Evolutionary conservation across 2,113 vertebrate species (phyloP).

Genomic region (Eulacestoma nigropectus): DNA sequence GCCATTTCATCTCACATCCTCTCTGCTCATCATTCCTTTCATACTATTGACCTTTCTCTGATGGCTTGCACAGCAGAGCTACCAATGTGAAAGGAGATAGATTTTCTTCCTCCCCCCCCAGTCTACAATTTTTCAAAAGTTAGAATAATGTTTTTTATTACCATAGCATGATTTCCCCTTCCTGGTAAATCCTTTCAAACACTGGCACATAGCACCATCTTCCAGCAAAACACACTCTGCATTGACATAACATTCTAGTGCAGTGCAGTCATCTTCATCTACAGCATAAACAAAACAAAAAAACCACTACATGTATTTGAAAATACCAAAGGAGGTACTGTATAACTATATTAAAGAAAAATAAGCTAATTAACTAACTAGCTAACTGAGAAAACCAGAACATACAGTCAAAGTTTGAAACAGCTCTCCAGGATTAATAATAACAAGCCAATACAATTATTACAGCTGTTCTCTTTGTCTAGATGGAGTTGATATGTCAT

Average conservation of each 20-base stretch:
- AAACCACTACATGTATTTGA: neutral
- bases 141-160: slow-evolving; percentile 59
- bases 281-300: neutral
- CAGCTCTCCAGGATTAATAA: neutral
- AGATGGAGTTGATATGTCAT: neutral
- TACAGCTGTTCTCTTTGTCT: neutral
- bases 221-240: slow-evolving; percentile 73
- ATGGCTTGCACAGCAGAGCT: neutral
- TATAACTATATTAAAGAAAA: neutral
- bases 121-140: neutral
- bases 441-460: neutral
- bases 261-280: slow-evolving; percentile 81
- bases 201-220: slow-evolving; percentile 73
- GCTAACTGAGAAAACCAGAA: neutral
- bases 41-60: neutral
- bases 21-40: neutral
- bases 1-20: neutral
- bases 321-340: neutral
- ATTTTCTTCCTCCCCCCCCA: neutral
- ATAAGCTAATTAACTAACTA: no score
- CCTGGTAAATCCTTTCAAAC: slow-evolving; percentile 80
- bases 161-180: slow-evolving; percentile 80
- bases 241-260: slow-evolving; percentile 71
- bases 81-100: neutral
- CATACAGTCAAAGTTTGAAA: neutral